Evolutionary conservation across 2,113 vertebrate genomes (phyloP).

Genomic region (Eretmochelys imbricata): DNA sequence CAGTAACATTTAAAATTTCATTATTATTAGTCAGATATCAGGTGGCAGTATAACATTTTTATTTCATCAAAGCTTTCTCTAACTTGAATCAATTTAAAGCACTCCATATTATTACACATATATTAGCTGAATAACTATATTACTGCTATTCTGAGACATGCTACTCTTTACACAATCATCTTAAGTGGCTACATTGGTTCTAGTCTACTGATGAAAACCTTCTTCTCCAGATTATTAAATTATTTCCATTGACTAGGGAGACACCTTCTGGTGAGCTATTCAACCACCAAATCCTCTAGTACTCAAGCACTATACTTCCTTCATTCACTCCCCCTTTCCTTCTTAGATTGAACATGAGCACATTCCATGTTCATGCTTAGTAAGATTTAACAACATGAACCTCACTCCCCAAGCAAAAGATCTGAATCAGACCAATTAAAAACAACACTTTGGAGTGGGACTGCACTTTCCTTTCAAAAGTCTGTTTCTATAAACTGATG

Average conservation of each 20-base stretch:
- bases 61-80: not conserved
- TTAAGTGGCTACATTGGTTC: not conserved
- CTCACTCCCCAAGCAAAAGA: too few species aligned
- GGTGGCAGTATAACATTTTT: not conserved
- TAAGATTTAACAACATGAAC: not conserved
- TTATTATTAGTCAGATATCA: not conserved
- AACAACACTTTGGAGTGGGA: not conserved
- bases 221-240: not conserved
- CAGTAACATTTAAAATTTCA: not conserved
- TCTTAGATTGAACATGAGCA: not conserved
- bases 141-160: not conserved
- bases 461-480: not conserved
- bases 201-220: not conserved
- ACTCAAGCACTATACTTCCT: not conserved
- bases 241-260: conserved; percentile 45
- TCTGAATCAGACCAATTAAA: not conserved
- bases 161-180: not conserved
- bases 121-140: not conserved
- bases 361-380: not conserved
- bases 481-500: not conserved
- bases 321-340: not conserved
- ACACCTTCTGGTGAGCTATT: conserved; percentile 61
- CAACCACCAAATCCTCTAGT: conserved; percentile 36
- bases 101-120: not conserved
- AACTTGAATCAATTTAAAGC: not conserved